Evolutionary conservation across 1,140 invertebrate species (phyloP).

Genomic region (Aphaenogaster ashmeadi): DNA sequence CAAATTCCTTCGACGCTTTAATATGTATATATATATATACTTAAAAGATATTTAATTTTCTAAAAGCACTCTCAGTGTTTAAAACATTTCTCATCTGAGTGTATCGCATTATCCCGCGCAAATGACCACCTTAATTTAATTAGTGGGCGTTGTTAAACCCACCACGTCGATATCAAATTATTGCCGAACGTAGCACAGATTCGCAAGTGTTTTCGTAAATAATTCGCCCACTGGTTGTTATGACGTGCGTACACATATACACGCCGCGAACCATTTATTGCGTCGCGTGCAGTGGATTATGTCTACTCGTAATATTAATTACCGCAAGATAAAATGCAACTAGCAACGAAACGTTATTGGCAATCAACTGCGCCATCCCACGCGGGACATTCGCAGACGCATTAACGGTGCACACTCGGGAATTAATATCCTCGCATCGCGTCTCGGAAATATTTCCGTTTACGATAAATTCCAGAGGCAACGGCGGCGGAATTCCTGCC

Average conservation of each 20-base stretch:
- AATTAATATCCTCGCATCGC: constrained; percentile 55
- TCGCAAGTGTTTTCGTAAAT: constrained; percentile 42
- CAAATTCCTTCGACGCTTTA: not conserved
- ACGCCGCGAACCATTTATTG: constrained; percentile 4
- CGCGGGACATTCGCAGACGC: constrained; percentile 3
- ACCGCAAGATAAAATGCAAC: constrained; percentile 45
- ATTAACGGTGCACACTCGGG: constrained; percentile 33
- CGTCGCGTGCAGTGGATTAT: constrained; percentile 28
- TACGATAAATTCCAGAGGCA: constrained; percentile 63
- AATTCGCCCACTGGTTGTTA: constrained; percentile 21
- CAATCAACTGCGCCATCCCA: not conserved
- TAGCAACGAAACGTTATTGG: constrained; percentile 16
- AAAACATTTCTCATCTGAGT: constrained; percentile 23
- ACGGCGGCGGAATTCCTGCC: constrained; percentile 55
- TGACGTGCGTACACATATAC: not conserved
- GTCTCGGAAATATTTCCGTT: constrained; percentile 62
- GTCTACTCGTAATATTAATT: constrained; percentile 43
- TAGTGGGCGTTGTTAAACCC: constrained; percentile 45
- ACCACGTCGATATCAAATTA: constrained; percentile 44
- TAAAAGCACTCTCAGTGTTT: constrained; percentile 2
- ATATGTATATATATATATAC: too few relatives aligned
- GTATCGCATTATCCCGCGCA: constrained; percentile 7
- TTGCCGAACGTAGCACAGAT: constrained; percentile 34
- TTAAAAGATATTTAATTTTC: constrained; percentile 29
- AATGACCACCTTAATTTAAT: constrained; percentile 41